Evolutionary conservation across 2,113 vertebrate genomes (phyloP).

Genomic region (Leptocoma aspasia): DNA sequence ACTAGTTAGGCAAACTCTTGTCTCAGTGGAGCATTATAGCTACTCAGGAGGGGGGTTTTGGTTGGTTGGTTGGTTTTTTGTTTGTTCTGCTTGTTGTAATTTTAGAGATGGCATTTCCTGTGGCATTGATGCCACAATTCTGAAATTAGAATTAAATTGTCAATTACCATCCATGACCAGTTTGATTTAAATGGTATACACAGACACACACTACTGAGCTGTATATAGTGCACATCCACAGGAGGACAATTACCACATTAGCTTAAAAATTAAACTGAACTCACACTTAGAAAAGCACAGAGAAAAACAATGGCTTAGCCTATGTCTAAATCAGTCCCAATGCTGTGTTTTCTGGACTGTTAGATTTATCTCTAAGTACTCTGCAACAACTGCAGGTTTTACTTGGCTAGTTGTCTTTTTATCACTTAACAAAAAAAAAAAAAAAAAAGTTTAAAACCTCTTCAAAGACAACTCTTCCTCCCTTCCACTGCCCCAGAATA

Average conservation of each 20-base stretch:
- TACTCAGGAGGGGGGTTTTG: background rate
- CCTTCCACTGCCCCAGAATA: background rate
- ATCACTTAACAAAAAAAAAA: background rate
- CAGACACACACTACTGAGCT: background rate
- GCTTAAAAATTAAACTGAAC: background rate
- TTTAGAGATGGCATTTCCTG: background rate
- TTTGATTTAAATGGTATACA: background rate
- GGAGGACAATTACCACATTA: background rate
- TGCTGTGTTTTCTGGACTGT: background rate
- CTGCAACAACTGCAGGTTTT: background rate
- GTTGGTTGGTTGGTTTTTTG: background rate
- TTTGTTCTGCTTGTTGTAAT: background rate
- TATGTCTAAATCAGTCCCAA: background rate
- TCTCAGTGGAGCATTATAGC: background rate
- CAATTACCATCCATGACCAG: background rate
- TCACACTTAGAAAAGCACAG: background rate
- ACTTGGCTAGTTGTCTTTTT: background rate
- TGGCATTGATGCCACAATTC: background rate
- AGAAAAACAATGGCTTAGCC: background rate
- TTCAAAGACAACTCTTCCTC: background rate
- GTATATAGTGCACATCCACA: background rate
- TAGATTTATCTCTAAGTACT: background rate
- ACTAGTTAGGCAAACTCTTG: background rate
- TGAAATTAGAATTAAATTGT: background rate
- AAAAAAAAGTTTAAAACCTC: background rate